Evolutionary conservation across 2,797 vertebrate species (phyloP), one percentile per base, ranked within the genome.

Genomic region (Staurois parvus): DNA sequence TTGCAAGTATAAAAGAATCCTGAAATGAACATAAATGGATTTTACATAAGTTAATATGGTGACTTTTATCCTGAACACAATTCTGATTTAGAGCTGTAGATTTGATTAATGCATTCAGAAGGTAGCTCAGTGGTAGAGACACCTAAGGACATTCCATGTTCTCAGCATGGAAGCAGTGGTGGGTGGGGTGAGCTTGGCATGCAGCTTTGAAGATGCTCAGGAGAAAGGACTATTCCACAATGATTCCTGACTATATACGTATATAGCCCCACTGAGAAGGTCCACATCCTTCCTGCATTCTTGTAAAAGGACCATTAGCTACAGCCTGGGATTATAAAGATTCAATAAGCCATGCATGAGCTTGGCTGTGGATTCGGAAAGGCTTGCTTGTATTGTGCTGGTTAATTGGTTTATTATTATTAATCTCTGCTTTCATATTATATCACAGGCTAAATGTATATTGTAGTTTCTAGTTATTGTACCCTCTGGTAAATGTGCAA

Each of bases 171-270:
- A 45, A 40, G 79, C 26, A 30, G 77, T 73, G 48, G 48, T 13
- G 13, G 52, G 52, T 86, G 79, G 79, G 79, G 79, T 17, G 84
- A 48, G 29, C n/a, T 62, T 77, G 84, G 84, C 79, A 66, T 17
- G 30, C 48, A 30, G 17, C 59, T 24, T 52, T 24, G 73, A 56
- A 76, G 62, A 76, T 52, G 62, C 26, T 32, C 8, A 30, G 24
- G 24, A 21, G 48, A 72, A 67, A 78, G 79, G 79, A 52, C 48
- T 77, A 76, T 82, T 82, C 74, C 74, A 67, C 28, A 78, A 66
- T 77, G 67, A 86, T 83, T 86, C 19, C 17, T 29, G 74, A 37
- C 56, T 78, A 83, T 82, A 77, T n/a, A n/a, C n/a, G n/a, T n/a
- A n/a, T 86, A 72, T 82, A 86, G 85, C 17, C 2, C 66, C 32